Base-by-base conservation (phyloP, 2,797 vertebrate genomes). In the Trachops cirrhosus region DNA sequence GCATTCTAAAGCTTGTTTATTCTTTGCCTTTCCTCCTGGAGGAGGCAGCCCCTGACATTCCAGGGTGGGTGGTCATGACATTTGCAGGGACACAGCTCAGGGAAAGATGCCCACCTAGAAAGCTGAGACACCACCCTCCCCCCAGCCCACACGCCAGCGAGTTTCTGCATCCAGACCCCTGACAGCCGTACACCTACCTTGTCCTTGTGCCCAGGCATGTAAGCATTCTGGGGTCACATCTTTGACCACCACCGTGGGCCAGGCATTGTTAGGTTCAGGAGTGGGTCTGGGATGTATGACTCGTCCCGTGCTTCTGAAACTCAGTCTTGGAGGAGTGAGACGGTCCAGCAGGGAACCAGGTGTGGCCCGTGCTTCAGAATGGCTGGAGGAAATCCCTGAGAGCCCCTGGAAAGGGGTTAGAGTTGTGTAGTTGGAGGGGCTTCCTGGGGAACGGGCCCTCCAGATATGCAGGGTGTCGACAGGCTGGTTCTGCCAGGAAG, bases 111-210 rank as follows among this genome's bases (percentile, higher is more conserved):
- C 4, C 2, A 4, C 41, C 73, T 10, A 11, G 22, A 44, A 50
- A 48, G 19, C n/a, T 3, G 1, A 64, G 86, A 62, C 3, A 3
- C 16, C 21, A 11, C 29, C 18, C 21, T 26, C 50, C 37, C 22
- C 16, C 22, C 46, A 34, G 48, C 70, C 46, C 4, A 0, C 37
- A 1, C 9, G 5, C 26, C 2, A 0, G 9, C 0, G 0, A 39
- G 22, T 24, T 14, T 64, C 77, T 54, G 29, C 1, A 0, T 34
- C 59, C 77, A 22, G 12, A 14, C 44, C 39, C 2, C 2, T 0
- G 8, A 19, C 21, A 46, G 10, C 15, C 8, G 70, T 4, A 52
- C 19, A 6, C 54, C 10, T 6, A 3, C 46, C 34, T 24, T 9
- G 5, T 54, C 62, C 26, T 32, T 0, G 0, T n/a, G 34, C 34